Conservation (phyloP, 2,797 vertebrate genomes). For the Betta splendens region DNA sequence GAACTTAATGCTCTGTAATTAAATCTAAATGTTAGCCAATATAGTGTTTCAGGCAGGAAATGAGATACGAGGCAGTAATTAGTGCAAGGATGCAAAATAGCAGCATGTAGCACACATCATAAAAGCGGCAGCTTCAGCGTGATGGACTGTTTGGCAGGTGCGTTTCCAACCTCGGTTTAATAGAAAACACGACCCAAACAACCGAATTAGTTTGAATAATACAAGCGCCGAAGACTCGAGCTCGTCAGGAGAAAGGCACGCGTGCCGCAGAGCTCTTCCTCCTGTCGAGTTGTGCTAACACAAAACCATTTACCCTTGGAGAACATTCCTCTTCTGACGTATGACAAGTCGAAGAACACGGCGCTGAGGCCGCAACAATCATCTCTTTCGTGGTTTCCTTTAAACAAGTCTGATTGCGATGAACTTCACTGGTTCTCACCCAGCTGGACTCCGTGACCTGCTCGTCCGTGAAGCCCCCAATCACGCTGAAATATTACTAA, state of each 20-base stretch:
- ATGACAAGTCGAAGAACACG: no score
- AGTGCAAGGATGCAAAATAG: constrained; percentile 17
- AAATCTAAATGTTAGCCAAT: constrained; percentile 11
- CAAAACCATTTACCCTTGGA: not conserved
- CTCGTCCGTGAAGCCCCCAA: no score
- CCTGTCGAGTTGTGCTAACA: not conserved
- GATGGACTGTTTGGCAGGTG: constrained; percentile 19
- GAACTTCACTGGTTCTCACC: no score
- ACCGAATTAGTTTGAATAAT: constrained; percentile 7
- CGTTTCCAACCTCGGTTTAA: not conserved
- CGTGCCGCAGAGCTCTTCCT: not conserved
- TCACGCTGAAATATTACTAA: no score
- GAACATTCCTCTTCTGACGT: not conserved
- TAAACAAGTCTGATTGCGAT: no score
- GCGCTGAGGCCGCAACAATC: no score
- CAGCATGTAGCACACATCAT: not conserved
- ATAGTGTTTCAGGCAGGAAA: constrained; percentile 21
- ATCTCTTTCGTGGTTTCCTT: no score
- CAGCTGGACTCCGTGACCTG: no score
- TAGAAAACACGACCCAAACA: constrained; percentile 3
- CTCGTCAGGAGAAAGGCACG: not conserved
- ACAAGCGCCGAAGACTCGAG: constrained; percentile 18
- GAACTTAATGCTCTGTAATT: constrained; percentile 27
- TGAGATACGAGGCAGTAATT: constrained; percentile 23
- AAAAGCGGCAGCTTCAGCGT: not conserved